Conservation (phyloP, 2,113 vertebrate genomes). For the Hippocampus mohnikei region DNA sequence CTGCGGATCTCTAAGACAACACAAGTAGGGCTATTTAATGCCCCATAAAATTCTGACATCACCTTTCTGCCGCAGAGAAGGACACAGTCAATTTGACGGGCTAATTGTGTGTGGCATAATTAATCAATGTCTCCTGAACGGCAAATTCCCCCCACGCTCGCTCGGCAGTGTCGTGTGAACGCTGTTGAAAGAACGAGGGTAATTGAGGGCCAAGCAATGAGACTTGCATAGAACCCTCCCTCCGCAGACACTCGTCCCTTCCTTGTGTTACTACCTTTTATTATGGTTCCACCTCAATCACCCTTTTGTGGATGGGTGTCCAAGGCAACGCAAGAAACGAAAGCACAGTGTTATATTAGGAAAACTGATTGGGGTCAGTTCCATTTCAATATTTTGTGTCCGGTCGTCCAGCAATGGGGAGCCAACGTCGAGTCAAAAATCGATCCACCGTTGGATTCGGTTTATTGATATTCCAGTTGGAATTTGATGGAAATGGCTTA, state of each 20-base stretch:
- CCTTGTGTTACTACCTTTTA: conserved; percentile 2
- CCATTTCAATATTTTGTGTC: background rate
- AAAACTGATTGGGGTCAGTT: conserved; percentile 3
- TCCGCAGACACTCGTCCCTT: background rate
- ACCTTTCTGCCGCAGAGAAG: conserved; percentile 73
- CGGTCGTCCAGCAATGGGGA: background rate
- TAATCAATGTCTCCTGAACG: conserved; percentile 75
- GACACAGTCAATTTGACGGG: conserved; percentile 74
- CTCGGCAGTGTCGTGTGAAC: conserved; percentile 51
- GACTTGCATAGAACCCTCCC: background rate
- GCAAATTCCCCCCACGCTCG: conserved; percentile 54
- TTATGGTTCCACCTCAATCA: background rate
- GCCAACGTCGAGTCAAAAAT: background rate
- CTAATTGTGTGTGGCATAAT: conserved; percentile 78
- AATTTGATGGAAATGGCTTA: background rate
- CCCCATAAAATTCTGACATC: conserved; percentile 72
- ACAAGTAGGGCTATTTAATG: conserved; percentile 66
- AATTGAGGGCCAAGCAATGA: conserved; percentile 37
- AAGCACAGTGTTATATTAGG: background rate
- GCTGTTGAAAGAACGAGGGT: conserved; percentile 43
- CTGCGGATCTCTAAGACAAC: conserved; percentile 53
- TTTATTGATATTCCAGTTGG: background rate
- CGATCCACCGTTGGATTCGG: background rate
- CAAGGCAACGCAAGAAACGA: conserved; percentile 2
- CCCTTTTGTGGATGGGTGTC: background rate